phyloP scores from a whole-genome alignment of 2,113 vertebrate genomes.

The Todiramphus saurophagus region DNA sequence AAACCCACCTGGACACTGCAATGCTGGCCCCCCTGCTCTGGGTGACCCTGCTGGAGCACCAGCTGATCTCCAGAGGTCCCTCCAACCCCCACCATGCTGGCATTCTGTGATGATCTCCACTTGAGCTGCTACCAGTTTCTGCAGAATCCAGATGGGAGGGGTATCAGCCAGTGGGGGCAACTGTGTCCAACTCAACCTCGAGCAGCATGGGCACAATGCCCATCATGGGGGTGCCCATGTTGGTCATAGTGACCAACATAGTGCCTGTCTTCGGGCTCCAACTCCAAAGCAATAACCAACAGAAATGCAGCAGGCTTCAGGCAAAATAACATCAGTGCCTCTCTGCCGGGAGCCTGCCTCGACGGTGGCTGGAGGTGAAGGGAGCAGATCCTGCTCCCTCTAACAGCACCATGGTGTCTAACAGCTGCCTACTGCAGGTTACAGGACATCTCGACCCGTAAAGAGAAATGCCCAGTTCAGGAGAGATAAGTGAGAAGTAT shows the following conservation, averaged over 20 bases:
- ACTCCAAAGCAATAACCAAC: background rate
- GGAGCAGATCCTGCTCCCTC: background rate
- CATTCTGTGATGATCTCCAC: background rate
- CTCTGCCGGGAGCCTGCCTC: fast-evolving
- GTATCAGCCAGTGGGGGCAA: fast-evolving
- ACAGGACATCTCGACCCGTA: background rate
- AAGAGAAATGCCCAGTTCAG: background rate
- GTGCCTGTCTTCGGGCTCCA: background rate
- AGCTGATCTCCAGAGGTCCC: background rate
- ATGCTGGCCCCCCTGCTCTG: background rate
- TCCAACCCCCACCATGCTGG: background rate
- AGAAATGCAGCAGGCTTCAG: background rate
- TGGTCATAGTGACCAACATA: background rate
- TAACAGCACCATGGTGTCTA: background rate
- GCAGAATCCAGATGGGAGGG: background rate
- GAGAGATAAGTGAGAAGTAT: constrained; percentile 12
- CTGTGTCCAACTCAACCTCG: fast-evolving
- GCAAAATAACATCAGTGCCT: fast-evolving
- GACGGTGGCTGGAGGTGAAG: background rate
- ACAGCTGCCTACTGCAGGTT: background rate
- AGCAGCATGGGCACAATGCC: too few species aligned
- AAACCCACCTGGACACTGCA: background rate
- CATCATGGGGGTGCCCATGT: background rate
- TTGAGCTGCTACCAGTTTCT: background rate
- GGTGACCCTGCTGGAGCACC: background rate